A percentile compares a stretch with the other conserved stretches of the same genome.
These are phyloP conservation scores for Chrysina gloriosa DNA, from an alignment of 2,888 invertebrate species.

Conservation along the genomic window DNA sequence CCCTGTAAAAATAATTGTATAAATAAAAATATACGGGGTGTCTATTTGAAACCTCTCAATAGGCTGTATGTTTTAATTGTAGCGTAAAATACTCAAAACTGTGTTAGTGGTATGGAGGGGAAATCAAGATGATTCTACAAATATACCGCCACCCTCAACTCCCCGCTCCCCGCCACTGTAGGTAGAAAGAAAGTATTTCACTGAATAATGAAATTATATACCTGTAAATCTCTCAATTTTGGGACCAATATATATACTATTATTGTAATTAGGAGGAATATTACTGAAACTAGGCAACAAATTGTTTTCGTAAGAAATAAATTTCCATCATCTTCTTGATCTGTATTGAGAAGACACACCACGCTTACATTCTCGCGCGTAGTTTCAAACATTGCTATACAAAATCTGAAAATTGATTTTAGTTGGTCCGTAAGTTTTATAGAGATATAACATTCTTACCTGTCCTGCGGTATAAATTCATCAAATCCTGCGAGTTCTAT, in stretches of 20 bases:
- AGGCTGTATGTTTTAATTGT: background rate
- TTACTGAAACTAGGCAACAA: constrained; percentile 59
- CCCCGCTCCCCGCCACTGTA: no score
- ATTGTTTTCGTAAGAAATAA: constrained; percentile 50
- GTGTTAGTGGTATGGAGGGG: background rate
- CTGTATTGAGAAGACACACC: constrained; percentile 59
- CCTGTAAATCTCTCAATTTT: constrained; percentile 70
- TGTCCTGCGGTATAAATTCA: constrained; percentile 15
- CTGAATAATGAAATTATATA: no score
- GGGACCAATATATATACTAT: constrained; percentile 72
- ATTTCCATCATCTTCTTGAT: constrained; percentile 43
- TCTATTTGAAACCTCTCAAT: background rate
- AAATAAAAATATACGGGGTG: background rate
- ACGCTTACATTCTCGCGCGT: constrained; percentile 55
- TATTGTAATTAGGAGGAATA: constrained; percentile 72
- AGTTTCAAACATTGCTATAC: constrained; percentile 50
- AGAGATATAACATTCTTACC: background rate
- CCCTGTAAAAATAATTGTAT: constrained; percentile 67
- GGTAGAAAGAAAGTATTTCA: no score
- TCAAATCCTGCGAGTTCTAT: constrained; percentile 8
- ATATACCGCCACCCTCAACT: no score
- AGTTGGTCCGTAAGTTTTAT: background rate
- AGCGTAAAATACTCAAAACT: background rate
- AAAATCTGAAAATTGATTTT: constrained; percentile 57
- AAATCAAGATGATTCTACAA: background rate